Percentiles rank a stretch among this genome's conserved stretches.
phyloP scores from a whole-genome alignment of 2,113 vertebrate species.

The Cichladusa arquata region DNA sequence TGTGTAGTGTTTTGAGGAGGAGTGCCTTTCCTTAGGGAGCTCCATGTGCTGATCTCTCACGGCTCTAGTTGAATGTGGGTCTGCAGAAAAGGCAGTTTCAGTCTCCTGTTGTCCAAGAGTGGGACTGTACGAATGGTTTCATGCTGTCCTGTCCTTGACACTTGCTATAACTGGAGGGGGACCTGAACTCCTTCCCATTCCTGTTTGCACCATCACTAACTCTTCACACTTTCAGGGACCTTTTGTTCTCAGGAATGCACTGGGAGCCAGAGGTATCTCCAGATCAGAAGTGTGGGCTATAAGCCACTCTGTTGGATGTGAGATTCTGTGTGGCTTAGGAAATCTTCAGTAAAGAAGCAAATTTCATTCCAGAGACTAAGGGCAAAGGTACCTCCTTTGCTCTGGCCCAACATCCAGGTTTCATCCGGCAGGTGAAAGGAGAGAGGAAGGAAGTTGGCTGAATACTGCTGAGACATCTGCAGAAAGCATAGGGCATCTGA shows the following conservation, averaged over 20 bases:
- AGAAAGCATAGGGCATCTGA: not conserved
- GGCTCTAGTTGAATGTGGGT: not conserved
- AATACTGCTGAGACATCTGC: not conserved
- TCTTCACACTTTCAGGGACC: not conserved
- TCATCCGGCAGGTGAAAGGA: not conserved
- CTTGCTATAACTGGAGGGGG: not conserved
- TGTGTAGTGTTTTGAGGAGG: not conserved
- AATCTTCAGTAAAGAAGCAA: not conserved
- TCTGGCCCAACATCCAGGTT: not conserved
- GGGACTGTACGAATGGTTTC: not conserved
- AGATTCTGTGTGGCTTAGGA: not conserved
- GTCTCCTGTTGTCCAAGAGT: fast-evolving
- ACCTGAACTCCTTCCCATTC: not conserved
- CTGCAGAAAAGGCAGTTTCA: not conserved
- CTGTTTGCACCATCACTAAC: not conserved
- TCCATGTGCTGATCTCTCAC: not conserved
- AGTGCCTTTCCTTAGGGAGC: not conserved
- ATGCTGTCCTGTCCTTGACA: not conserved
- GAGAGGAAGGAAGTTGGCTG: not conserved
- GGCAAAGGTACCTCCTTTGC: not conserved
- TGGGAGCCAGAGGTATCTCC: not conserved
- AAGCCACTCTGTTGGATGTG: not conserved
- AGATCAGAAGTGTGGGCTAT: not conserved
- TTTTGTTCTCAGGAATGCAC: not conserved
- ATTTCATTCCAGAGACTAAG: not conserved